Evolutionary conservation across 2,888 invertebrate genomes (phyloP).

Genomic region (Diploptera punctata): DNA sequence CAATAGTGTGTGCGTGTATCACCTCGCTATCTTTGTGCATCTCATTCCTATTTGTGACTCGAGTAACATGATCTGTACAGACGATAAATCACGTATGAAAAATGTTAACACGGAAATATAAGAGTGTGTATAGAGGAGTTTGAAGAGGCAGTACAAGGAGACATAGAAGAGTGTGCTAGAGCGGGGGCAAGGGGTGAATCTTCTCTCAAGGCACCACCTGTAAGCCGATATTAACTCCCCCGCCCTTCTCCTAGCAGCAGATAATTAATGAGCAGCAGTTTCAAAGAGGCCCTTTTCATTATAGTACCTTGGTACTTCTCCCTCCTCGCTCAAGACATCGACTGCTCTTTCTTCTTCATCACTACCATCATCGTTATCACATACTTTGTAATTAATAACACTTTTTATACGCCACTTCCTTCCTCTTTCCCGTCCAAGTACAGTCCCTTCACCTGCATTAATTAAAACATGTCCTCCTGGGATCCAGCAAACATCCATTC

Average conservation of each 20-base stretch:
- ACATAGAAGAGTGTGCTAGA: no score
- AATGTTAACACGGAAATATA: no score
- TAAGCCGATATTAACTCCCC: slow-evolving; percentile 41
- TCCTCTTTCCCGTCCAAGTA: slow-evolving; percentile 6
- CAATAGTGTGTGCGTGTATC: no score
- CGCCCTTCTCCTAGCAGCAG: slow-evolving; percentile 27
- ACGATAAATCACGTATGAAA: no score
- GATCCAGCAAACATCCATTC: no score
- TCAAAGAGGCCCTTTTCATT: slow-evolving; percentile 40
- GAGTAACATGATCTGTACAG: no score
- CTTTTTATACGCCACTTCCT: slow-evolving; percentile 36
- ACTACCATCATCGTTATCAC: slow-evolving; percentile 42
- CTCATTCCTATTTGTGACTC: no score
- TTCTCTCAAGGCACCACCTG: slow-evolving; percentile 36
- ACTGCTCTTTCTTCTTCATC: slow-evolving; percentile 41
- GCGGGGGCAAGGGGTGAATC: not conserved
- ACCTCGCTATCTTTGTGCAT: no score
- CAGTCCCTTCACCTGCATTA: slow-evolving; percentile 15
- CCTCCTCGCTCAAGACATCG: slow-evolving; percentile 31
- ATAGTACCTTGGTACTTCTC: slow-evolving; percentile 26
- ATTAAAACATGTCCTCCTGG: no score
- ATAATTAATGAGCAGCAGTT: slow-evolving; percentile 44
- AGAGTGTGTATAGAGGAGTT: no score
- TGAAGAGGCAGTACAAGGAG: not conserved
- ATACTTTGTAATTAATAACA: slow-evolving; percentile 43